Conservation (phyloP, 1,140 invertebrate species). For the Calliopsis andreniformis region DNA sequence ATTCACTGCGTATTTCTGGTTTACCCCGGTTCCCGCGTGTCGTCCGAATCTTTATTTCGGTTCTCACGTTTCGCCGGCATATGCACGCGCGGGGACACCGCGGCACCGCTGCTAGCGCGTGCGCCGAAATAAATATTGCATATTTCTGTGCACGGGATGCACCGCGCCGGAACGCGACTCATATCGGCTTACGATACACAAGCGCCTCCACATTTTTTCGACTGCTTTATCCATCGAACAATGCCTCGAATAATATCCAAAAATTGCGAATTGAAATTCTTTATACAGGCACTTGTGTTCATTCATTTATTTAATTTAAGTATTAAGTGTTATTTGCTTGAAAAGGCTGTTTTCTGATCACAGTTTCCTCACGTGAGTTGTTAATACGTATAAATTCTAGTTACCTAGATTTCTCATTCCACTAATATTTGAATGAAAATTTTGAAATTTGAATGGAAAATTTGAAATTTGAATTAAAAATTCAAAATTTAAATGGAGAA, state of each 20-base stretch:
- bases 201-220: not conserved
- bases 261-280: too few relatives aligned
- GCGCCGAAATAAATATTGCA: slow-evolving; percentile 65
- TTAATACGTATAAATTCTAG: too few relatives aligned
- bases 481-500: too few relatives aligned
- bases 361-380: too few relatives aligned
- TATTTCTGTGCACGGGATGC: slow-evolving; percentile 51
- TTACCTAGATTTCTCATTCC: too few relatives aligned
- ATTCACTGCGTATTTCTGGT: slow-evolving; percentile 64
- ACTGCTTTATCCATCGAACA: not conserved
- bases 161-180: slow-evolving; percentile 49
- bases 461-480: too few relatives aligned
- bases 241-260: not conserved
- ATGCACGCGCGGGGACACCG: slow-evolving; percentile 21
- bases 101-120: slow-evolving; percentile 33
- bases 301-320: too few relatives aligned
- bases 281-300: too few relatives aligned
- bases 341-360: too few relatives aligned
- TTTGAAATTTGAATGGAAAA: too few relatives aligned
- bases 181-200: slow-evolving; percentile 60
- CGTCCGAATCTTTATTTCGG: slow-evolving; percentile 68
- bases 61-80: slow-evolving; percentile 65
- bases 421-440: too few relatives aligned
- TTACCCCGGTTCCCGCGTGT: slow-evolving; percentile 53
- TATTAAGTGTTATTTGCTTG: too few relatives aligned